Base-by-base conservation (phyloP, 2,888 invertebrate genomes). In the Nowickia ferox region DNA sequence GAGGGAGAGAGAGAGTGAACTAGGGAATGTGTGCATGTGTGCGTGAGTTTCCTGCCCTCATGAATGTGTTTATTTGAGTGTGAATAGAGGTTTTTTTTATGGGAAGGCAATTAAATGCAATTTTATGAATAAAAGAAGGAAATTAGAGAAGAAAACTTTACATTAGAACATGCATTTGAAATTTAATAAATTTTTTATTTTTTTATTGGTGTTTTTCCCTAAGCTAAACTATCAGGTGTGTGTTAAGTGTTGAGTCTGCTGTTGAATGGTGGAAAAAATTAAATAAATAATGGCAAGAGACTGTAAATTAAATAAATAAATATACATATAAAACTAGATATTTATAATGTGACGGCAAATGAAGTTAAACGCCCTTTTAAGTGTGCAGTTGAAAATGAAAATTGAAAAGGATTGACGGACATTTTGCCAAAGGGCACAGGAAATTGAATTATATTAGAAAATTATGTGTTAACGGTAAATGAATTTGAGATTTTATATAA, bases 41-140 rank as follows among this genome's bases (percentile, higher is more conserved):
- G 40, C 13, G 30, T 38, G 8, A 6, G 15, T 53, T 57, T 71
- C 15, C 10, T 22, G 3, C 59, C 42, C 13, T 6, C 30, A 63
- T 61, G n/a, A 46, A 44, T 38, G 40, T 42, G 63, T 51, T 40
- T 71, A n/a, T 38, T 15, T 61, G 38, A 22, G 51, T 59, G 75
- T 40, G 42, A 76, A 65, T 48, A 63, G 15, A 13, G 8, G 66
- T 40, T 80, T n/a, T 9, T 65, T 53, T 30, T 13, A 55, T 44
- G 63, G 76, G 63, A 44, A 55, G 75, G 76, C 76, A 76, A 77
- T 83, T 83, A 83, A 76, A 65, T 76, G 83, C 55, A 42, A 65
- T 83, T 77, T 44, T 38, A 15, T 15, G 0, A 11, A 40, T n/a
- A 42, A 48, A 57, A 63, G 30, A 63, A 53, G 80, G 66, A 74